Conservation (phyloP, 2,113 vertebrate species). For the Microtus pennsylvanicus region DNA sequence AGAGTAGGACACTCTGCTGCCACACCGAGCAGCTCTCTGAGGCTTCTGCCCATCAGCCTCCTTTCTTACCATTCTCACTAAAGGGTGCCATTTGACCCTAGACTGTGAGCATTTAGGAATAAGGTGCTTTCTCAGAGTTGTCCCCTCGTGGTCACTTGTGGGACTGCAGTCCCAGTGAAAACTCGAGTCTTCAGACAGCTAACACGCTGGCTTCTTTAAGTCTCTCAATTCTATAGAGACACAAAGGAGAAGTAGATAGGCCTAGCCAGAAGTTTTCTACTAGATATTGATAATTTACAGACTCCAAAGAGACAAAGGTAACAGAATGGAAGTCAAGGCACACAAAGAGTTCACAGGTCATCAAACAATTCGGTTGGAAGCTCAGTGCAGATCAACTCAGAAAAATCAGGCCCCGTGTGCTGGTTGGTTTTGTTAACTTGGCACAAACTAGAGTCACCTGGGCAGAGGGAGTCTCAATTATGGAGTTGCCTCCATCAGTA, state of each 20-base stretch:
- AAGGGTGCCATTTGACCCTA: neutral
- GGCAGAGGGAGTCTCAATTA: neutral
- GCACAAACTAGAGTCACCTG: neutral
- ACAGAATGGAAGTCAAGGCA: neutral
- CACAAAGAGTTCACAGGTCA: neutral
- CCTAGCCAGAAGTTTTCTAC: neutral
- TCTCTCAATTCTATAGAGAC: neutral
- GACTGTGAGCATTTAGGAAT: neutral
- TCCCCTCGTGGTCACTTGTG: neutral
- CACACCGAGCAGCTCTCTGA: neutral
- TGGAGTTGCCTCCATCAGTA: neutral
- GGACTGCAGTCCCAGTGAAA: neutral
- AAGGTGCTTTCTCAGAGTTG: neutral
- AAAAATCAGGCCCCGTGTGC: neutral
- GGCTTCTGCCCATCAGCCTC: neutral
- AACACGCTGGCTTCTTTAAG: neutral
- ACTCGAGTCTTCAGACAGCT: neutral
- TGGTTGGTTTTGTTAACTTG: neutral
- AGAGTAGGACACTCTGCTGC: neutral
- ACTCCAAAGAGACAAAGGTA: conserved; percentile 16
- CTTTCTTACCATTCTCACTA: neutral
- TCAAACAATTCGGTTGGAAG: neutral
- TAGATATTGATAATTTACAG: neutral
- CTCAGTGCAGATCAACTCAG: neutral
- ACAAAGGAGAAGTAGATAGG: neutral